These are phyloP conservation scores for Nipponacmea schrenckii DNA, from an alignment of 2,888 invertebrate genomes.

Conservation along the genomic window DNA sequence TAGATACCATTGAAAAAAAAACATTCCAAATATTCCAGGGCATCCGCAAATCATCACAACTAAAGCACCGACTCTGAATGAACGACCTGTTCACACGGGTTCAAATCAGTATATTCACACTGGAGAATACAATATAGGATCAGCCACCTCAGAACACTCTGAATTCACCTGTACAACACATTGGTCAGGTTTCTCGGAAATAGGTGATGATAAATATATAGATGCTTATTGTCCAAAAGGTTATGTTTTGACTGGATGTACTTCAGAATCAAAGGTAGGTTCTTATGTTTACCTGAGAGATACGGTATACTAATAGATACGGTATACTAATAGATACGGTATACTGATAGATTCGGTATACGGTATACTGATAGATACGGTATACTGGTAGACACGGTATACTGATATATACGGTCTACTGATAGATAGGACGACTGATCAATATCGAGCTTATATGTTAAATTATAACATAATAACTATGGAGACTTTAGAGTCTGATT, in stretches of 20 bases:
- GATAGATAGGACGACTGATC: too few relatives aligned
- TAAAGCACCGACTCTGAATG: conserved; percentile 9
- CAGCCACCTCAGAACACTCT: conserved; percentile 6
- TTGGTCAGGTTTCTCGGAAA: conserved; percentile 21
- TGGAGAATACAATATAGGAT: conserved; percentile 13
- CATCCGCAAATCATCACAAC: neutral
- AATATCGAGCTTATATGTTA: too few relatives aligned
- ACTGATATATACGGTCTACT: too few relatives aligned
- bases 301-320: too few relatives aligned
- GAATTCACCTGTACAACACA: conserved; percentile 22
- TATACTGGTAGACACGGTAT: too few relatives aligned
- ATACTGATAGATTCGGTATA: too few relatives aligned
- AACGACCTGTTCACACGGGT: neutral
- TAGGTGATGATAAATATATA: conserved; percentile 26
- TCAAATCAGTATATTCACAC: conserved; percentile 9
- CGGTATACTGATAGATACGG: too few relatives aligned
- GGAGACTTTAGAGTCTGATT: neutral
- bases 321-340: too few relatives aligned
- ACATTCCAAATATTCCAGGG: neutral
- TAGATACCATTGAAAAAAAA: neutral
- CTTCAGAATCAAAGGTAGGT: conserved; percentile 21
- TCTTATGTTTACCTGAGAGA: neutral
- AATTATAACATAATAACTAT: too few relatives aligned
- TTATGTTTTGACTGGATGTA: conserved; percentile 31
- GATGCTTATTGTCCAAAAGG: conserved; percentile 23